Percentiles rank a stretch among this genome's conserved stretches.
These are phyloP conservation scores for Cygnus olor DNA, from an alignment of 2,797 vertebrate species.

Conservation along the genomic window DNA sequence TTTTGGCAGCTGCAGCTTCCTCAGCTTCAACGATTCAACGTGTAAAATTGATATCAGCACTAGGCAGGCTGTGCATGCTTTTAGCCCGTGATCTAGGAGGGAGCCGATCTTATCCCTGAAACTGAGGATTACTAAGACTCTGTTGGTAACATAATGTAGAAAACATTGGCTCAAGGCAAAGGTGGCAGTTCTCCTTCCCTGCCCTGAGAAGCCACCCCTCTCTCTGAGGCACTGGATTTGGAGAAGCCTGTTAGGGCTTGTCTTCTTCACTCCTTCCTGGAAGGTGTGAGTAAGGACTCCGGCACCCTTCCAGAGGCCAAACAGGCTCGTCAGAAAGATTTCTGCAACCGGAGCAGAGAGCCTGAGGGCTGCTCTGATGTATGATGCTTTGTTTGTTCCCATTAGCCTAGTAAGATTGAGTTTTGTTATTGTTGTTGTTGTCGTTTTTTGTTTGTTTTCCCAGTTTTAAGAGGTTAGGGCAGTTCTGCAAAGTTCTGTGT, in stretches of 20 bases:
- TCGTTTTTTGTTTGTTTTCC: background rate
- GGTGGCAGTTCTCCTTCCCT: background rate
- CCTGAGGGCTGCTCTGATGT: background rate
- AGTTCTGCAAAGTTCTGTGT: background rate
- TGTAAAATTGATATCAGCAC: conserved; percentile 25
- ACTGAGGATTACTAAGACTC: background rate
- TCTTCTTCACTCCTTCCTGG: background rate
- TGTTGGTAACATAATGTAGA: background rate
- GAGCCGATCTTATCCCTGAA: background rate
- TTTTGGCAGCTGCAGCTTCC: conserved; percentile 31
- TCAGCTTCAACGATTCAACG: background rate
- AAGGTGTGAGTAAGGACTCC: conserved; percentile 35
- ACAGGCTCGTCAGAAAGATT: conserved; percentile 57
- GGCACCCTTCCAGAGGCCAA: conserved; percentile 42
- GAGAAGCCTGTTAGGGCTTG: conserved; percentile 5
- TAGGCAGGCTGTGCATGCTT: background rate
- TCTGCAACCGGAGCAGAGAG: background rate
- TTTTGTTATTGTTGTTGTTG: background rate
- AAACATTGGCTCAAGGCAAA: background rate
- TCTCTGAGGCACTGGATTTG: background rate
- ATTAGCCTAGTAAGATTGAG: background rate
- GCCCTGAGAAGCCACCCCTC: background rate
- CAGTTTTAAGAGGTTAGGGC: background rate
- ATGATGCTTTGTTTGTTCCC: background rate
- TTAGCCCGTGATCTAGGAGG: background rate